phyloP scores from a whole-genome alignment of 2,888 invertebrate genomes.

The Pseudococcus longispinus region DNA sequence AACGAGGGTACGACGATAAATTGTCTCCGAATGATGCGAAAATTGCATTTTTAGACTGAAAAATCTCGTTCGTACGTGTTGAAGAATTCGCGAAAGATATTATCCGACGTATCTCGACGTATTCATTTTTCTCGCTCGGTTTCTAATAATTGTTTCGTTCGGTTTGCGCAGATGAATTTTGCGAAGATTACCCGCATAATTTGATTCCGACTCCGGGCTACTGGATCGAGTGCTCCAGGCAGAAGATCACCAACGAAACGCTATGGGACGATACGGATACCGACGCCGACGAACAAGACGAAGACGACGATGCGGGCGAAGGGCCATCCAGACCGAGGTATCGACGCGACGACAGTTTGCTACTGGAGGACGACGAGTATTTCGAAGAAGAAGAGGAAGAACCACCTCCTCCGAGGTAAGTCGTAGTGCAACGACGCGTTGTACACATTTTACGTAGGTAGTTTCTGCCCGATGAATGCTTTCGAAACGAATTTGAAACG shows the following conservation, averaged over 20 bases:
- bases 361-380: slow-evolving; percentile 73
- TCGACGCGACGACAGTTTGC: slow-evolving; percentile 69
- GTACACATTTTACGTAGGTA: too few relatives aligned
- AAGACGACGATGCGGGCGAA: slow-evolving; percentile 61
- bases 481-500: too few relatives aligned
- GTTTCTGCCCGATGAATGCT: too few relatives aligned
- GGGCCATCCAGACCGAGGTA: slow-evolving; percentile 65
- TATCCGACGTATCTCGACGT: too few relatives aligned
- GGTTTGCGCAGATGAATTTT: slow-evolving; percentile 79
- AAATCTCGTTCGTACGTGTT: too few relatives aligned
- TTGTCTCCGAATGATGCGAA: too few relatives aligned
- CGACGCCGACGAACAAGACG: slow-evolving; percentile 73
- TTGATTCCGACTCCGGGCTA: slow-evolving; percentile 90
- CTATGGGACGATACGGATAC: slow-evolving; percentile 89
- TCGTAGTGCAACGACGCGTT: too few relatives aligned
- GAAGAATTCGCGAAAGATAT: too few relatives aligned
- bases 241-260: slow-evolving; percentile 79
- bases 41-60: too few relatives aligned
- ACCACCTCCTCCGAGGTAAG: slow-evolving; percentile 61
- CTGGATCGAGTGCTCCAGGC: slow-evolving; percentile 95
- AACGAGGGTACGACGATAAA: too few relatives aligned
- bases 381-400: slow-evolving; percentile 63
- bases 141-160: background rate
- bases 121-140: background rate
- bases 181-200: slow-evolving; percentile 90